Base-by-base conservation (phyloP, 2,888 invertebrate species). In the Acleris cristana region DNA sequence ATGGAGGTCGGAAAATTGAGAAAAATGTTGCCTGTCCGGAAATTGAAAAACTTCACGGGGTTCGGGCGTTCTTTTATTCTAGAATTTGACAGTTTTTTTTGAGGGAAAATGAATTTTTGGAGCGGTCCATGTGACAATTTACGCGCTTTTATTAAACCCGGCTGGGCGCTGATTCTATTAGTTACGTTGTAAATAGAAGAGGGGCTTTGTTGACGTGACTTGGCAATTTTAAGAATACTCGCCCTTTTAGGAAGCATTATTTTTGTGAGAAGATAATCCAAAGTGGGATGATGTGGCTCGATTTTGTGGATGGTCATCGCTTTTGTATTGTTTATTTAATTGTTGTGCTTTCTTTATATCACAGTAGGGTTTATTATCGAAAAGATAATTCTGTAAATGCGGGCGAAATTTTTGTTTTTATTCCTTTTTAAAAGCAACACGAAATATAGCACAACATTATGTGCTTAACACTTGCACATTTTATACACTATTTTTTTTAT, bases 21-120 rank as follows among this genome's bases (percentile, higher is more conserved):
- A 86, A 84, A 69, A 89, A 86, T 84, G 85, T 85, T 81, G 83
- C 81, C 79, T 79, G 84, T 79, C 86, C 89, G 91, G 92, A 90
- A 90, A 92, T 91, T 91, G 90, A 90, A 91, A 92, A 92, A 90
- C 86, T 92, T 90, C 84, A 86, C 77, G 79, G 79, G 73, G 74
- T 74, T 73, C 73, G 73, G 72, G 74, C 79, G 79, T 79, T 81
- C 80, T 83, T 87, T 87, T 86, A 83, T 85, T 85, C 82, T 85
- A 85, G 82, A 84, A 85, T 83, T 88, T 87, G 84, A 83, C 84
- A 83, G 79, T 79, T 80, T 81, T 82, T 76, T 78, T 78, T 73
- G 68, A 48, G 68, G 77, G 76, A 80, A 83, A 80, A 80, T 77
- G 71, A 79, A 80, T 79, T 81, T 56, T 53, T 73, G 69, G 67